Evolutionary conservation across 2,113 vertebrate species (phyloP), one percentile per base, ranked within the genome.

Genomic region (Equus quagga): DNA sequence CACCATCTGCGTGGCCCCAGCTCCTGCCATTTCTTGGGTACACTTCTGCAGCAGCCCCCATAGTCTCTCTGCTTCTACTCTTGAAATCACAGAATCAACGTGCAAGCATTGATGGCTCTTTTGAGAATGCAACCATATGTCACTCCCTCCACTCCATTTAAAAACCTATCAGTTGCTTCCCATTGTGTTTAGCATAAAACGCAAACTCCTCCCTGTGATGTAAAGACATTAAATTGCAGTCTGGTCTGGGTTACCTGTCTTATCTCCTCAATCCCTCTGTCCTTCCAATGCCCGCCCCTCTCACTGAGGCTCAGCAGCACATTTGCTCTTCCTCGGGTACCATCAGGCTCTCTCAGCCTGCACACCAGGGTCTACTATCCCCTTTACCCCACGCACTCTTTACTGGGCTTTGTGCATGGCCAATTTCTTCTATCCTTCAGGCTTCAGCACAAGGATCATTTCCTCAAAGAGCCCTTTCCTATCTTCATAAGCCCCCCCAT

Each of bases 101-200:
- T 56, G n/a, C 36, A 91, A 51, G 58, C 31, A 3, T 41, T 13
- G 81, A 89, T 64, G 60, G 62, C 41, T 76, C 51, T 94, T 93
- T 82, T 56, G 62, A 95, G 87, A 41, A 54, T 31, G 65, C 65
- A 51, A 54, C 49, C 33, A 12, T 13, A 26, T 2, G 0, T 44
- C n/a, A 33, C 28, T 65, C 12, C 17, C 56, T 14, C 64, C 6
- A 7, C 10, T 54, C 7, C 33, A 88, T 23, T 70, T 15, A 41
- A 80, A 93, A 90, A 72, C 28, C 56, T n/a, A 26, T 84, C 33
- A 46, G 69, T 72, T 83, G 49, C 28, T 83, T 93, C 36, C 31
- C 70, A 56, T 86, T 73, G 73, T 33, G 10, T 70, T 96, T 36
- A 67, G 62, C 86, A 84, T 65, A 64, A 79, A 95, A 89, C 49